phyloP scores from a whole-genome alignment of 2,797 vertebrate genomes.

The Pyrrhura leucotis region DNA sequence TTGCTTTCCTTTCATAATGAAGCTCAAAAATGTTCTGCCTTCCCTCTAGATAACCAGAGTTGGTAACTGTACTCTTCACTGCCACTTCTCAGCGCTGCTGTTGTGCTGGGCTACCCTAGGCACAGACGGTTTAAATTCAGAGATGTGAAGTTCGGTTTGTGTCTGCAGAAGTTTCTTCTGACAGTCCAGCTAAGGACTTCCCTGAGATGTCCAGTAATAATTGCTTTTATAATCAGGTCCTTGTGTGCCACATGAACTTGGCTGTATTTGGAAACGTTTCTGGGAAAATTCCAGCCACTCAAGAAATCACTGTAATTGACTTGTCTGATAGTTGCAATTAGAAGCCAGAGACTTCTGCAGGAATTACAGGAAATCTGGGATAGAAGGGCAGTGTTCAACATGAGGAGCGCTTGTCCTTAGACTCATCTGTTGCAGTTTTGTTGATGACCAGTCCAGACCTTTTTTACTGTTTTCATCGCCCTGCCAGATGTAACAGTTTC shows the following conservation, averaged over 20 bases:
- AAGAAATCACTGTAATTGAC: background rate
- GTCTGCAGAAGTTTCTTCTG: background rate
- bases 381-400: background rate
- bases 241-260: background rate
- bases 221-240: background rate
- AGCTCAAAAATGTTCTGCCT: background rate
- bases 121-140: too few species aligned
- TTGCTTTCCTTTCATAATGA: background rate
- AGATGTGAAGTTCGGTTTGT: background rate
- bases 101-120: background rate
- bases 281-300: background rate
- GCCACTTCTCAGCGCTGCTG: fast-evolving
- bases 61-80: background rate
- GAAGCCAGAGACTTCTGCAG: background rate
- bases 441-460: background rate
- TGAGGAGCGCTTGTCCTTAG: background rate
- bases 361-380: background rate
- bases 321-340: background rate
- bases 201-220: fast-evolving
- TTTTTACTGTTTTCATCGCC: background rate
- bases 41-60: background rate
- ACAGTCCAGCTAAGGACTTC: background rate
- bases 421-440: background rate
- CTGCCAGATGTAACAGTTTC: background rate
- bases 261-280: background rate